A percentile compares a stretch with the other conserved stretches of the same genome.
These are phyloP conservation scores for Crenichthys baileyi DNA, from an alignment of 2,797 vertebrate genomes.

Conservation along the genomic window DNA sequence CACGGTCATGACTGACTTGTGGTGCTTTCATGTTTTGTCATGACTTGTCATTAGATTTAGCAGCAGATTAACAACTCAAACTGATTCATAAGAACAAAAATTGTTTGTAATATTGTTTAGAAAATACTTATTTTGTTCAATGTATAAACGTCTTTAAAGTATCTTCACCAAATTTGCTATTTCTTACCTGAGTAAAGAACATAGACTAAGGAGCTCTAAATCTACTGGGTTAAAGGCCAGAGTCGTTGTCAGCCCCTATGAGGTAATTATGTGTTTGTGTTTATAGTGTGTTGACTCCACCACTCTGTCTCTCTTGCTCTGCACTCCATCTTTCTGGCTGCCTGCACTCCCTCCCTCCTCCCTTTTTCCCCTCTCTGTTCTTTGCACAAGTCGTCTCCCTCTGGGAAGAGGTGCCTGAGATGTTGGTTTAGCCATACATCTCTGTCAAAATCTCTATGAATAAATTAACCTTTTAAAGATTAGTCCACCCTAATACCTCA, in stretches of 20 bases:
- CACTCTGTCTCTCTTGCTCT: constrained; percentile 66
- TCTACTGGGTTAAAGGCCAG: constrained; percentile 78
- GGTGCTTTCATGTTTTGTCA: constrained; percentile 2
- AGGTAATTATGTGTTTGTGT: constrained; percentile 87
- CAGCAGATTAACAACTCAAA: constrained; percentile 1
- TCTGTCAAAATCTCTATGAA: constrained; percentile 99
- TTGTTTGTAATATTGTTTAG: neutral
- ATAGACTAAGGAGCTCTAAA: constrained; percentile 60
- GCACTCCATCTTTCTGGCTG: constrained; percentile 76
- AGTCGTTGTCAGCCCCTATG: constrained; percentile 77
- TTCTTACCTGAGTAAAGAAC: constrained; percentile 65
- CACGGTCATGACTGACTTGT: neutral
- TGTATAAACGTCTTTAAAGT: constrained; percentile 5
- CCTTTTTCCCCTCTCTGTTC: constrained; percentile 64
- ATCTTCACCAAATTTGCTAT: constrained; percentile 57
- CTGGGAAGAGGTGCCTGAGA: constrained; percentile 90
- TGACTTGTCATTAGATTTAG: constrained; percentile 3
- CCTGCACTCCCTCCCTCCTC: constrained; percentile 37
- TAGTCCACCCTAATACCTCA: constrained; percentile 98
- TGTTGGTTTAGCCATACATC: constrained; percentile 92
- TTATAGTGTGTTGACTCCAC: constrained; percentile 81
- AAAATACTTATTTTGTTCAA: neutral
- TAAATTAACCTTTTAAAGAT: constrained; percentile 99
- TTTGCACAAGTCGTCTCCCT: constrained; percentile 78
- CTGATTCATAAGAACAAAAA: neutral